These are phyloP conservation scores for Mormoops blainvillei DNA, from an alignment of 2,113 vertebrate species.

Conservation along the genomic window DNA sequence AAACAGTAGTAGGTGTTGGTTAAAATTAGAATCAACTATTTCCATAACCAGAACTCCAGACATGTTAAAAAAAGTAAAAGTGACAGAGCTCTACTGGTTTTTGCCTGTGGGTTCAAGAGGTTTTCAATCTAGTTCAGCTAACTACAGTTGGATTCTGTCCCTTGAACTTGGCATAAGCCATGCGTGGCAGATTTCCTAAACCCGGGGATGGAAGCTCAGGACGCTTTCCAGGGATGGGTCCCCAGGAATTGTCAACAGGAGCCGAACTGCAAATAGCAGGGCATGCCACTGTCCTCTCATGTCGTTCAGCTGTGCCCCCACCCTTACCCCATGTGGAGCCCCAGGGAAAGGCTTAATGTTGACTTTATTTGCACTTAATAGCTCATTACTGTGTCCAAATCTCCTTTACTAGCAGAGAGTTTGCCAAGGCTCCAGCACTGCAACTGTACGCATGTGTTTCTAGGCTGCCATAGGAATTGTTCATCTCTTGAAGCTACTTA, in stretches of 20 bases:
- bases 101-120: slow-evolving; percentile 27
- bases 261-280: not conserved
- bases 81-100: not conserved
- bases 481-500: slow-evolving; percentile 20
- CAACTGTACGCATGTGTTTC: slow-evolving; percentile 14
- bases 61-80: not conserved
- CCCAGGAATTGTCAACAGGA: not conserved
- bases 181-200: not conserved
- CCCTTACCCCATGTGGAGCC: not conserved
- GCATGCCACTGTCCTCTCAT: not conserved
- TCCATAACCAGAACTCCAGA: slow-evolving; percentile 38
- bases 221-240: not conserved
- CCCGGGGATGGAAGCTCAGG: not conserved
- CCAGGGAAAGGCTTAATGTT: not conserved
- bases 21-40: slow-evolving; percentile 69
- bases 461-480: not conserved
- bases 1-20: slow-evolving; percentile 64
- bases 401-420: not conserved
- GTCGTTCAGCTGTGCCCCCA: not conserved
- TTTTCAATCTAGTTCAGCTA: not conserved
- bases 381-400: not conserved
- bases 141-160: not conserved
- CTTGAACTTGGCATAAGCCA: not conserved
- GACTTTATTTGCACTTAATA: not conserved
- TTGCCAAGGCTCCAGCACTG: not conserved